Conservation (phyloP, 2,888 invertebrate genomes). For the Chaitophorus viminalis region DNA sequence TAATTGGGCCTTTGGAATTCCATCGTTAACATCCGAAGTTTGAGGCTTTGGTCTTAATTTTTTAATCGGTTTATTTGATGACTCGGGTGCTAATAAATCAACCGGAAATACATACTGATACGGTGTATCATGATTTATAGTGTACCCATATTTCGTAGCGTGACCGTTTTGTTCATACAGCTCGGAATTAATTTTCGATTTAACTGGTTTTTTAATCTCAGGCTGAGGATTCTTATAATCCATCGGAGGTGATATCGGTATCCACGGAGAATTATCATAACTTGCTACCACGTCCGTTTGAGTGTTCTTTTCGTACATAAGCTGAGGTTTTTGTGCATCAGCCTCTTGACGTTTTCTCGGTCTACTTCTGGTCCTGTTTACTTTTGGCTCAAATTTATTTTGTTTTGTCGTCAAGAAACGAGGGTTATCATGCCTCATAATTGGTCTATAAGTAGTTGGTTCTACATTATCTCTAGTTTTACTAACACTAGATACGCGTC, state of each 20-base stretch:
- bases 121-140: constrained; percentile 45
- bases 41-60: constrained; percentile 1
- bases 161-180: constrained; percentile 12
- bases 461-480: constrained; percentile 49
- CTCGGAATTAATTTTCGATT: constrained; percentile 43
- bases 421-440: background rate
- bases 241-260: constrained; percentile 61
- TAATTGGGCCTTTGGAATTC: background rate
- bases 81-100: background rate
- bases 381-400: constrained; percentile 23
- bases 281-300: constrained; percentile 36
- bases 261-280: constrained; percentile 63
- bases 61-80: constrained; percentile 18
- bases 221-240: constrained; percentile 37
- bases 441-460: constrained; percentile 62
- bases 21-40: background rate
- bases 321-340: background rate
- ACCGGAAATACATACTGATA: constrained; percentile 45
- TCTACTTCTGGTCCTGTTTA: constrained; percentile 24
- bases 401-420: background rate
- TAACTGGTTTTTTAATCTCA: constrained; percentile 24
- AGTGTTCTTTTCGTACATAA: background rate
- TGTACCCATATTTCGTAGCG: constrained; percentile 35
- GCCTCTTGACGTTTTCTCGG: constrained; percentile 5
- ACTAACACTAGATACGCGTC: constrained; percentile 43